These are phyloP conservation scores for Stegophylla sp. DNA, from an alignment of 2,888 invertebrate genomes.

Conservation along the genomic window DNA sequence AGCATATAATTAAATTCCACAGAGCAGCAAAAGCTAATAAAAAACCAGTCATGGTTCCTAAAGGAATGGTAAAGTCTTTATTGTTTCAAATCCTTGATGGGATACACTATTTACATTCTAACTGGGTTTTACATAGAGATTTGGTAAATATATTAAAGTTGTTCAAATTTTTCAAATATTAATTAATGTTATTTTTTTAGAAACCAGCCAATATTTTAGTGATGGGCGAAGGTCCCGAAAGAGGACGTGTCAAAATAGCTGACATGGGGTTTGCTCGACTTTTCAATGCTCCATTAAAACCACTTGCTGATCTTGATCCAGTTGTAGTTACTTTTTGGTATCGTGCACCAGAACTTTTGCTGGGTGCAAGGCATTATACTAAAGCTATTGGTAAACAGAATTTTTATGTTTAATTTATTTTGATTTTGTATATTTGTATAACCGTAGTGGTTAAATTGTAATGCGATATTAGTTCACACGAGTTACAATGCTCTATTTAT, in stretches of 20 bases:
- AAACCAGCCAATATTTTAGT: slow-evolving; percentile 99
- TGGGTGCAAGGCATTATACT: slow-evolving; percentile 96
- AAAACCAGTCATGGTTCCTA: slow-evolving; percentile 94
- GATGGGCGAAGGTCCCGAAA: slow-evolving; percentile 98
- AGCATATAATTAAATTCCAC: slow-evolving; percentile 98
- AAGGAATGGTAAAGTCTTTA: slow-evolving; percentile 96
- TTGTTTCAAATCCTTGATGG: slow-evolving; percentile 98
- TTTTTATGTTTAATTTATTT: no score
- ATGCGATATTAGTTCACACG: no score
- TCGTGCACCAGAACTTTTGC: slow-evolving; percentile 90
- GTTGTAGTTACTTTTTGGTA: slow-evolving; percentile 99
- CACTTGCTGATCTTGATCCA: slow-evolving; percentile 96
- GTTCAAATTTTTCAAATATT: slow-evolving; percentile 11
- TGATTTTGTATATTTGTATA: no score
- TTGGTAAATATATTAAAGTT: slow-evolving; percentile 70
- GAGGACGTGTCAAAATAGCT: slow-evolving; percentile 96
- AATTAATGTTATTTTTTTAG: slow-evolving; percentile 65
- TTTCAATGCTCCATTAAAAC: slow-evolving; percentile 96
- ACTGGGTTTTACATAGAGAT: slow-evolving; percentile 98
- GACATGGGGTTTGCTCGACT: slow-evolving; percentile 99
- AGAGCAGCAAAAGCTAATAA: slow-evolving; percentile 97
- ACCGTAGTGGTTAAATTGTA: no score
- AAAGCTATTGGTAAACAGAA: slow-evolving; percentile 85
- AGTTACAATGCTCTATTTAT: no score
- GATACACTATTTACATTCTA: slow-evolving; percentile 97